Evolutionary conservation across 2,113 vertebrate species (phyloP).

Genomic region (Miniopterus natalensis): DNA sequence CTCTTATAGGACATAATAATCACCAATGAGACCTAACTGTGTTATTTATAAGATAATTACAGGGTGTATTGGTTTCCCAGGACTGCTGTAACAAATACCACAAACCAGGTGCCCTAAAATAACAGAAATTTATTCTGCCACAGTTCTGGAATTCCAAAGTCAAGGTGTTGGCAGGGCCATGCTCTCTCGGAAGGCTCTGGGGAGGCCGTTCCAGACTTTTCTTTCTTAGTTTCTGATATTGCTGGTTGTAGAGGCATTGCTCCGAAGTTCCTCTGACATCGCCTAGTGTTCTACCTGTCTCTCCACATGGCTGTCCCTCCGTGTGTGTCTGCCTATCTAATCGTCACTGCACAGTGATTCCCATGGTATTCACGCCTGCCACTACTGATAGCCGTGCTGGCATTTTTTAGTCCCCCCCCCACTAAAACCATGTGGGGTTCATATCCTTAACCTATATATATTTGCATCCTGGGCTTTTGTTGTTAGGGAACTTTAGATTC

Average conservation of each 20-base stretch:
- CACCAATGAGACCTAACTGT: neutral
- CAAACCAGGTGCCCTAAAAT: neutral
- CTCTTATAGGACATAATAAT: neutral
- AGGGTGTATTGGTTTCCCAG: too few relatives aligned
- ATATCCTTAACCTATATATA: neutral
- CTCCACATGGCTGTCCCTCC: too few relatives aligned
- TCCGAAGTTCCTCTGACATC: fast-evolving
- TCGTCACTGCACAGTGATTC: neutral
- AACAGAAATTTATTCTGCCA: neutral
- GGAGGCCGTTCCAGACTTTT: neutral
- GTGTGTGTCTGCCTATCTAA: neutral
- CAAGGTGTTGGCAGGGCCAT: fast-evolving
- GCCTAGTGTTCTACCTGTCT: too few relatives aligned
- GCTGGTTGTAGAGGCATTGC: neutral
- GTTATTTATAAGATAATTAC: neutral
- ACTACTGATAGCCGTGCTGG: too few relatives aligned
- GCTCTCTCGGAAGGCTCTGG: neutral
- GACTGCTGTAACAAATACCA: neutral
- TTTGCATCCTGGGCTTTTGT: neutral
- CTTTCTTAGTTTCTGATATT: neutral
- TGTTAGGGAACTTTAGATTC: neutral
- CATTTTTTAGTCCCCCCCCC: neutral
- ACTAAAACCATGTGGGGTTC: neutral
- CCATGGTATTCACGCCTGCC: neutral
- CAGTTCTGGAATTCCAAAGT: neutral